Base-by-base conservation (phyloP, 2,888 invertebrate genomes). In the Synergus japonicus region DNA sequence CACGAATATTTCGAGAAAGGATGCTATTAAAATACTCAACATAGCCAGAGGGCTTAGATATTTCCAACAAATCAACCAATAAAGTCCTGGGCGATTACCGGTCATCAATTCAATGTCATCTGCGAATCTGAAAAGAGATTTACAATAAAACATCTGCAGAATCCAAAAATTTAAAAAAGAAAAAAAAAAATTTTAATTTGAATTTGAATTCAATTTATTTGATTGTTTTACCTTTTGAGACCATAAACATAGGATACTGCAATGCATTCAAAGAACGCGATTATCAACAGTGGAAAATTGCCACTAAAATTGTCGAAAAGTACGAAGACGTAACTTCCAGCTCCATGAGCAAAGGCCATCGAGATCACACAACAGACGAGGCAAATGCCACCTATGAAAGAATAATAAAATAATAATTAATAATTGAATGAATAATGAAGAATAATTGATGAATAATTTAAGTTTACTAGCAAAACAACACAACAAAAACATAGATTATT, bases 101-200 rank as follows among this genome's bases (percentile, higher is more conserved):
- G 98, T 98, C 98, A 98, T 98, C 92, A 97, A 94, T 92, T 98
- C 97, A 83, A 98, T 97, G 92, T 98, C 98, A 90, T 98, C 97
- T 4, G 97, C 96, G 91, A 98, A 98, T 92, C 97, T 97, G 89
- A 5, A 91, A n/a, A 15, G 22, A 37, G 29, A 58, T 49, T n/a
- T n/a, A 9, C 8, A n/a, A n/a, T 54, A 2, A 78, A 65, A 79
- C 9, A 29, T 58, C 66, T 65, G 15, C n/a, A n/a, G n/a, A n/a
- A n/a, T n/a, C n/a, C n/a, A n/a, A n/a, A n/a, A n/a, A n/a, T n/a
- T n/a, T n/a, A n/a, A n/a, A n/a, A n/a, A n/a, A n/a, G n/a, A n/a
- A n/a, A n/a, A n/a, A n/a, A n/a, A n/a, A n/a, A n/a, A 69, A 44
- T 22, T 22, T 22, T 0, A 22, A 22, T 22, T 22, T 22, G 1